Percentiles rank a stretch among this genome's conserved stretches.
phyloP scores from a whole-genome alignment of 2,888 invertebrate species.

The Nineta flava region DNA sequence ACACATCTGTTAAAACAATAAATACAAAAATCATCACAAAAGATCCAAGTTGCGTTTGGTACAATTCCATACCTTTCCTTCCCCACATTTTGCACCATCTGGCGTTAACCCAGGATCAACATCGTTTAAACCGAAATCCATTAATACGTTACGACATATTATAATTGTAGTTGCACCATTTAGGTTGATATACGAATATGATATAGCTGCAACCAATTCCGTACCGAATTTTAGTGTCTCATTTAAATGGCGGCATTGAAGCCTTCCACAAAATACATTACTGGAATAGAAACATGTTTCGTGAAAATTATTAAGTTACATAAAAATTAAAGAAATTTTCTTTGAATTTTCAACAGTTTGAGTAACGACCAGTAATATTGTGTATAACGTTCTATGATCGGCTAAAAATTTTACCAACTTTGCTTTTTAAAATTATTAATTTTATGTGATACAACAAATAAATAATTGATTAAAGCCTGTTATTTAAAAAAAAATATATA shows the following conservation, averaged over 20 bases:
- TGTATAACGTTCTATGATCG: no score
- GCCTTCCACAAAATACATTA: conserved; percentile 76
- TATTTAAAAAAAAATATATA: no score
- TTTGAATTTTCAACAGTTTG: no score
- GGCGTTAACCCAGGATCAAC: conserved; percentile 92
- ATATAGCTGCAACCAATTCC: conserved; percentile 72
- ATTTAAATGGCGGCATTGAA: conserved; percentile 88
- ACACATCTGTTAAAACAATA: conserved; percentile 57
- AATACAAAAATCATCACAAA: background rate
- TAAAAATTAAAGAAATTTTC: no score
- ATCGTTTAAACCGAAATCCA: conserved; percentile 79
- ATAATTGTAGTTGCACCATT: conserved; percentile 63
- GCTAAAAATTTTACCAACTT: no score
- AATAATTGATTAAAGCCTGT: no score
- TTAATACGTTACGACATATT: conserved; percentile 79
- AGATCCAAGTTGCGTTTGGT: background rate
- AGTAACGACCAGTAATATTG: no score
- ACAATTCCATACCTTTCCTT: conserved; percentile 45
- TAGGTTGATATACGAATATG: conserved; percentile 71
- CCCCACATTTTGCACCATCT: conserved; percentile 83
- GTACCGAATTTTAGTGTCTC: conserved; percentile 90
- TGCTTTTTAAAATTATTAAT: no score
- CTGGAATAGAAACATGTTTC: conserved; percentile 26
- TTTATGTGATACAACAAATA: no score
- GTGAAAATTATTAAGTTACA: no score